Evolutionary conservation across 2,888 invertebrate species (phyloP).

Genomic region (Andrena minutula): DNA sequence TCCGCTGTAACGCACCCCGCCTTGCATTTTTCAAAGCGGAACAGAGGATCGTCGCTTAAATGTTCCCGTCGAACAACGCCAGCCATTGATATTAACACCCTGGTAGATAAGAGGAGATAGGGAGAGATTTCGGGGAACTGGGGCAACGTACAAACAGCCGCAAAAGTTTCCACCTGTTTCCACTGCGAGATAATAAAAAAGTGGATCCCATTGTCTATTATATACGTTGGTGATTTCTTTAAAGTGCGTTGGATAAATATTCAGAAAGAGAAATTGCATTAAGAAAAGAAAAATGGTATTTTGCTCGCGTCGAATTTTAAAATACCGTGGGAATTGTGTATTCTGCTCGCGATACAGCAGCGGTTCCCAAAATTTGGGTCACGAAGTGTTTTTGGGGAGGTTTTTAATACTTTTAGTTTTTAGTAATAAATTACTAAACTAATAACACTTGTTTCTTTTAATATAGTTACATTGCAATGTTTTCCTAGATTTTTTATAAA

Average conservation of each 20-base stretch:
- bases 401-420: too few relatives aligned
- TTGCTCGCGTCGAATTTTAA: too few relatives aligned
- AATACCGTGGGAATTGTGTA: too few relatives aligned
- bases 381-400: too few relatives aligned
- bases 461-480: too few relatives aligned
- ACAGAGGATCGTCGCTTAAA: conserved; percentile 57
- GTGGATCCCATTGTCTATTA: background rate
- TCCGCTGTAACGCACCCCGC: background rate
- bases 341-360: too few relatives aligned
- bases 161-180: conserved; percentile 2
- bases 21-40: conserved; percentile 21
- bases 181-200: background rate
- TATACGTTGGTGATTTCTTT: background rate
- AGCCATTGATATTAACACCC: conserved; percentile 45
- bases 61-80: conserved; percentile 45
- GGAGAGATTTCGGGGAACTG: conserved; percentile 32
- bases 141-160: conserved; percentile 13
- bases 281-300: too few relatives aligned
- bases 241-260: background rate
- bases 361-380: too few relatives aligned
- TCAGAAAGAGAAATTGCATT: too few relatives aligned
- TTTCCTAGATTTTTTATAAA: too few relatives aligned
- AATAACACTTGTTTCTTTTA: too few relatives aligned
- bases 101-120: conserved; percentile 54
- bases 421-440: too few relatives aligned